phyloP scores from a whole-genome alignment of 2,888 invertebrate genomes.

The Hemistola chrysoprasaria region DNA sequence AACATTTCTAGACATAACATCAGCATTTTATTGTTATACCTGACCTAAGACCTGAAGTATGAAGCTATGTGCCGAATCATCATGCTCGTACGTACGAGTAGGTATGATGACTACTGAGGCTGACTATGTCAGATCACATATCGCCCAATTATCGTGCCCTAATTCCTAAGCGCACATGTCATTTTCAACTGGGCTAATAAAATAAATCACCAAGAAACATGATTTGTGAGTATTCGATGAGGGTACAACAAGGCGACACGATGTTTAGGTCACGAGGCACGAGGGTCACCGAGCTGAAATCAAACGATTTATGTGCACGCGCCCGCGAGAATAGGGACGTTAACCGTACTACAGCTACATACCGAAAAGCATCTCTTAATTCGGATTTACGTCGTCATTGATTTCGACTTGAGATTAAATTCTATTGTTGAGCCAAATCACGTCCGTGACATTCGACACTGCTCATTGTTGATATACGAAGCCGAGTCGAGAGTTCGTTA shows the following conservation, averaged over 20 bases:
- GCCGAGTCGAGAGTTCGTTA: conserved; percentile 42
- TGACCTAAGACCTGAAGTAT: conserved; percentile 4
- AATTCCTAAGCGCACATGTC: conserved; percentile 26
- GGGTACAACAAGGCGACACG: conserved; percentile 21
- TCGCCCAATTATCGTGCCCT: conserved; percentile 31
- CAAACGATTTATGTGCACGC: conserved; percentile 64
- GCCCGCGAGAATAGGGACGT: conserved; percentile 24
- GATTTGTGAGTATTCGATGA: conserved; percentile 32
- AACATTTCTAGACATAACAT: conserved; percentile 1
- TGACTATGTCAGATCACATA: conserved; percentile 22
- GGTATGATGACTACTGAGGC: background rate
- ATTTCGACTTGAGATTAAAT: conserved; percentile 55
- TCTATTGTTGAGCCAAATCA: conserved; percentile 59
- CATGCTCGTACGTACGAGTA: conserved; percentile 20
- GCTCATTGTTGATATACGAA: conserved; percentile 56
- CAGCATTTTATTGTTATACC: conserved; percentile 15
- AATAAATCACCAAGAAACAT: conserved; percentile 32
- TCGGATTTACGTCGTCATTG: conserved; percentile 65
- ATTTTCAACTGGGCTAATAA: conserved; percentile 25
- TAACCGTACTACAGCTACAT: conserved; percentile 7
- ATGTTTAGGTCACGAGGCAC: conserved; percentile 26
- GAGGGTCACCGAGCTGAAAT: conserved; percentile 46
- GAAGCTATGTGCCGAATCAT: conserved; percentile 22
- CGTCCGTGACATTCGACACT: conserved; percentile 54
- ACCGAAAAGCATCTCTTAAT: conserved; percentile 38